These are phyloP conservation scores for Melipona quadrifasciata DNA, from an alignment of 1,140 invertebrate genomes.

Conservation along the genomic window DNA sequence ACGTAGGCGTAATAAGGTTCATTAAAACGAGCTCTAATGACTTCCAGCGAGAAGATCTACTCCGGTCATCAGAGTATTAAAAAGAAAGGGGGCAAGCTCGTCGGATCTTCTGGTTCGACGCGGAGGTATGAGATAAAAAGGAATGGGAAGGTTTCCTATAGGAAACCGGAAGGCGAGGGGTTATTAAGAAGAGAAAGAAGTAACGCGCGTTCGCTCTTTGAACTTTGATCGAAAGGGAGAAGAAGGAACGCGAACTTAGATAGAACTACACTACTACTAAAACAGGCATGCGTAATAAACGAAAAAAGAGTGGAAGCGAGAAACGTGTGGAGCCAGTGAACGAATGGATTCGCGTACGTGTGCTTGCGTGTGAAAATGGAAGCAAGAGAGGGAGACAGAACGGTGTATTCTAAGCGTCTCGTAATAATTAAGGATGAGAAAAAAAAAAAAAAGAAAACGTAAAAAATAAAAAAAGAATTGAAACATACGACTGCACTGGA, in stretches of 20 bases:
- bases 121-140: not conserved
- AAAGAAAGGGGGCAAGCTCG: not conserved
- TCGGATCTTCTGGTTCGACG: conserved; percentile 2
- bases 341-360: not conserved
- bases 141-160: not conserved
- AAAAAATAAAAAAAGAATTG: conserved; percentile 11
- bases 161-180: not conserved
- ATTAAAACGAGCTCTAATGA: conserved; percentile 16
- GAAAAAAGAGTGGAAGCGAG: not conserved
- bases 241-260: conserved; percentile 20
- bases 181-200: not conserved
- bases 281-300: conserved; percentile 1
- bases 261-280: conserved; percentile 30
- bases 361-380: not conserved
- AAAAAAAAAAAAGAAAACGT: conserved; percentile 23
- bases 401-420: conserved; percentile 51
- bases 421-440: conserved; percentile 52
- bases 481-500: conserved; percentile 48
- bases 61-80: conserved; percentile 31
- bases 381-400: not conserved
- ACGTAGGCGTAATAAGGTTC: not conserved
- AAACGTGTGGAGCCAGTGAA: not conserved
- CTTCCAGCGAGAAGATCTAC: conserved; percentile 26
- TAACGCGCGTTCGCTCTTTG: conserved; percentile 21
- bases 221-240: not conserved